A percentile compares a stretch with the other conserved stretches of the same genome.
Evolutionary conservation across 2,113 vertebrate species (phyloP).

Genomic region (Melanerpes formicivorus): DNA sequence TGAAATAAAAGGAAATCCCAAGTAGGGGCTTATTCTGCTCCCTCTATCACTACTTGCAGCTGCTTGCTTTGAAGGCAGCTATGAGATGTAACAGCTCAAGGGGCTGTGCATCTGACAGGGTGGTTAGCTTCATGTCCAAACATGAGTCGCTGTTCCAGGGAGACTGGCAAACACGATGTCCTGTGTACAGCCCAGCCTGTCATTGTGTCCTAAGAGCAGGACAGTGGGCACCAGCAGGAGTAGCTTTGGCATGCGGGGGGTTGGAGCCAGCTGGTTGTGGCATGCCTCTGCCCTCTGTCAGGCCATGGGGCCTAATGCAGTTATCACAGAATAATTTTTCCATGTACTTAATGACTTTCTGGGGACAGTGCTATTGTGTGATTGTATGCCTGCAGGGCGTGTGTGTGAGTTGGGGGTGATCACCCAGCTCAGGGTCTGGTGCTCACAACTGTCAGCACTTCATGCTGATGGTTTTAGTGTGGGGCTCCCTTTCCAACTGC

Average conservation of each 20-base stretch:
- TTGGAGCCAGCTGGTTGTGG: not conserved
- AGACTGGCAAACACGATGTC: not conserved
- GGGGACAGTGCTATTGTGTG: fast-evolving
- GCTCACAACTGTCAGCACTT: fast-evolving
- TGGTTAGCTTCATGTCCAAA: not conserved
- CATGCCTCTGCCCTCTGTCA: not conserved
- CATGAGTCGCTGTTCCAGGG: not conserved
- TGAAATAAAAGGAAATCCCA: not conserved
- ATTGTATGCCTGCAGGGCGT: not conserved
- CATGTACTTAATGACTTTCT: not conserved
- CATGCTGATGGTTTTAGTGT: not conserved
- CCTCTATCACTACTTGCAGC: not conserved
- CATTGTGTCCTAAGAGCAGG: not conserved
- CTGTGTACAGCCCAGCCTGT: not conserved
- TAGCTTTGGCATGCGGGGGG: fast-evolving
- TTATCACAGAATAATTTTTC: not conserved
- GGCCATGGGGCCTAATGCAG: fast-evolving
- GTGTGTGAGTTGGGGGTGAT: fast-evolving
- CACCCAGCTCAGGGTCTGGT: not conserved
- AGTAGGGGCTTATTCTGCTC: fast-evolving
- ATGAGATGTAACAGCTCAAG: not conserved
- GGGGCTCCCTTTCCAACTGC: not conserved
- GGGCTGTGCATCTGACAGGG: not conserved
- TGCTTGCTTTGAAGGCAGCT: not conserved
- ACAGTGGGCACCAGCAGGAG: fast-evolving